Evolutionary conservation across 2,888 invertebrate genomes (phyloP), one percentile per base, ranked within the genome.

Genomic region (Meiosimyza decipiens): DNA sequence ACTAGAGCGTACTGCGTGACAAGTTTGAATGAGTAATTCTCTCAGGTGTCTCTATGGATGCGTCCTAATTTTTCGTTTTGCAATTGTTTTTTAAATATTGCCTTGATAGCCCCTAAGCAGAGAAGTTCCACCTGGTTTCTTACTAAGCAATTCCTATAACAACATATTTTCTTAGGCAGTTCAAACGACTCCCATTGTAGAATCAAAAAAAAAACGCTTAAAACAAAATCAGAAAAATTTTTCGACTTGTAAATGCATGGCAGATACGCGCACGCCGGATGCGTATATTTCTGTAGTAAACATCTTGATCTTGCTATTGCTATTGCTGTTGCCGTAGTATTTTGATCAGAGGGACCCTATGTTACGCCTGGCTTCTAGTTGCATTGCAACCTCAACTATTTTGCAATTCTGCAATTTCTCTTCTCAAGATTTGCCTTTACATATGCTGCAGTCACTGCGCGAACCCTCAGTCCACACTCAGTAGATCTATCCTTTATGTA

Each of bases 181-280:
- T 40, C 9, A 40, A 40, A 28, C 28, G 40, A 5, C 40, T 40
- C 40, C 40, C 7, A 40, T 40, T 40, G 6, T 40, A 40, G 40
- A 40, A 40, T 40, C 9, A 9, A 40, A 2, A 9, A 6, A 9
- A 40, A 40, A 7, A 6, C 9, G 40, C 40, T 9, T 7, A 7
- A 40, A 9, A 40, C 9, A 40, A 40, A 40, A 40, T 40, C 69
- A 60, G 69, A 69, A 69, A 69, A 69, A 69, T 69, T 62, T 69
- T 69, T 60, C 59, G 60, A 69, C 69, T 69, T 69, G 69, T 69
- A 69, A 69, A 69, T 69, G 60, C 69, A 69, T 62, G 69, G 62
- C 69, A 69, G 60, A 69, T 69, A 60, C 69, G 60, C 69, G 62
- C 69, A 40, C 69, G 69, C 69, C 52, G 60, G 60, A 60, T 59